Base-by-base conservation (phyloP, 2,113 vertebrate genomes). In the Oncorhynchus tshawytscha region DNA sequence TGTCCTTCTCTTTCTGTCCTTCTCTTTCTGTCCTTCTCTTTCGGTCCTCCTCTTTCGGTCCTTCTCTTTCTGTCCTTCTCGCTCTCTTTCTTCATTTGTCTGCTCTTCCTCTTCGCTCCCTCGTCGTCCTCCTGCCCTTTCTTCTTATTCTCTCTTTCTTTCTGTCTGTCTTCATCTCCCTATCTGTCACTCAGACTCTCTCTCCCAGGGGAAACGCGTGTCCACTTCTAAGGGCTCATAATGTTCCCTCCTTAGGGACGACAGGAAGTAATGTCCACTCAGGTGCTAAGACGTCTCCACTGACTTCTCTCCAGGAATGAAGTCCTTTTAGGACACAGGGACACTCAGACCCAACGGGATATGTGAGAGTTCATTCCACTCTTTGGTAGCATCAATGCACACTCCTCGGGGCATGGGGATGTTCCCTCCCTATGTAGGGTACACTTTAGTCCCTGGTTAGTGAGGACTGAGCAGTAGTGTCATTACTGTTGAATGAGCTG, bases 381-480 rank as follows among this genome's bases (percentile, higher is more conserved):
- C 39, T 45, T 45, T 11, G 39, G 9, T 45, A 45, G 9, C 39
- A 45, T 54, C 12, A 54, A 54, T 54, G 51, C 15, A 18, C 16
- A 54, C 51, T 54, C 65, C 24, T 48, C 45, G 12, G 71, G 71
- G 39, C 79, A 62, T 70, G 73, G 71, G 71, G 57, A 57, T 62
- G 25, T 18, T 74, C 71, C 25, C 57, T 25, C 51, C 71, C 51
- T 54, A 45, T 45, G 5, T 54, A 54, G 51, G 51, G 51, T 18
- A 54, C 51, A 54, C 13, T 54, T 18, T 16, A 62, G 20, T 62
- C 59, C n/a, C n/a, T 24, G 59, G 59, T 22, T 62, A 7, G n/a
- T 11, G 59, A n/a, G 59, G 59, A 22, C 6, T 62, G 20, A 62
- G n/a, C 13, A 62, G 59, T 15, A 57, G 18, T 62, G 59, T 54